Evolutionary conservation across 2,888 invertebrate species (phyloP).

Genomic region (Rapana venosa): DNA sequence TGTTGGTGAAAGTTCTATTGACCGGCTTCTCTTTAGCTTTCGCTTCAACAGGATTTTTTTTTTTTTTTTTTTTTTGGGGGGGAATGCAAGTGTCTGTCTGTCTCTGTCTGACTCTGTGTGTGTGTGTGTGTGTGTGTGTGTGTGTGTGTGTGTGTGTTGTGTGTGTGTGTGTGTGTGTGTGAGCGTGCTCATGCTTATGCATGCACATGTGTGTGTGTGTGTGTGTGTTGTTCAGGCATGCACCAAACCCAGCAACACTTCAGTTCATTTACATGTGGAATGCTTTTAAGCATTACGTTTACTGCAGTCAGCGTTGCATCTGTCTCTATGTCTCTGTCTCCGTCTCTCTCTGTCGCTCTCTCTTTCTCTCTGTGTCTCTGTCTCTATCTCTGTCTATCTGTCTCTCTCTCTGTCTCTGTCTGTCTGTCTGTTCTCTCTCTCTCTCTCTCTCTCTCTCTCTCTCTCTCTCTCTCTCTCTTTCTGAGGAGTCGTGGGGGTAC

Average conservation of each 20-base stretch:
- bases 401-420: neutral
- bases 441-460: neutral
- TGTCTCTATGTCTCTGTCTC: neutral
- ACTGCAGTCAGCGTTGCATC: neutral
- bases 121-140: slow-evolving; percentile 1
- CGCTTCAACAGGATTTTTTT: no score
- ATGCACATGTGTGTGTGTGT: neutral
- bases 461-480: neutral
- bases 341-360: neutral
- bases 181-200: no score
- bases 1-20: no score
- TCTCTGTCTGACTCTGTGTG: neutral
- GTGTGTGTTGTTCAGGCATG: no score
- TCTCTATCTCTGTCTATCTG: neutral
- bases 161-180: neutral
- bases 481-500: no score
- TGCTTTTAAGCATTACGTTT: no score
- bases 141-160: slow-evolving; percentile 1
- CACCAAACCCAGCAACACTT: no score
- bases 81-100: neutral
- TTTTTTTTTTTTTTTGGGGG: neutral
- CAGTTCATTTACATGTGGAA: no score
- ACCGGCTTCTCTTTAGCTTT: neutral
- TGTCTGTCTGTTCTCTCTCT: neutral
- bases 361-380: neutral